A percentile compares a stretch with the other conserved stretches of the same genome.
phyloP scores from a whole-genome alignment of 2,113 vertebrate genomes.

The Datnioides undecimradiatus region DNA sequence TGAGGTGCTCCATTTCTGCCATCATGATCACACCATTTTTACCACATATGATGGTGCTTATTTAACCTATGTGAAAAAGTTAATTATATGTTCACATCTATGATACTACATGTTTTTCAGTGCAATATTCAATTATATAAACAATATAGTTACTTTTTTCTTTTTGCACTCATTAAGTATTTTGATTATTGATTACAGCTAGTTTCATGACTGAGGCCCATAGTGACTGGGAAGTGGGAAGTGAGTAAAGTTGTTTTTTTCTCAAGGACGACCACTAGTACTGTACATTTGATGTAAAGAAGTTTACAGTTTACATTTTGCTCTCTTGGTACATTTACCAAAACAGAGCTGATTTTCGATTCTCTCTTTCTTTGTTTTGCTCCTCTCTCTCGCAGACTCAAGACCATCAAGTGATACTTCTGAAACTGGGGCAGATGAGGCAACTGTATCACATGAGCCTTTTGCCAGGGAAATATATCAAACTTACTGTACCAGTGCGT shows the following conservation, averaged over 20 bases:
- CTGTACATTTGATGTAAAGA: constrained; percentile 2
- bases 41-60: neutral
- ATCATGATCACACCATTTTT: constrained; percentile 7
- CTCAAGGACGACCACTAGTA: neutral
- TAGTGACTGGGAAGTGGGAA: neutral
- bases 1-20: constrained; percentile 53
- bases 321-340: neutral
- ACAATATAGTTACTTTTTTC: neutral
- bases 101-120: neutral
- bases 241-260: neutral
- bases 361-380: constrained; percentile 8
- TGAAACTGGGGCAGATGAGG: constrained; percentile 56
- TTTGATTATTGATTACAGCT: neutral
- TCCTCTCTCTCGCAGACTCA: constrained; percentile 25
- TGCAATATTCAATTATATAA: neutral
- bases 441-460: constrained; percentile 11
- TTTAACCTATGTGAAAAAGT: neutral
- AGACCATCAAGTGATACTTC: constrained; percentile 39
- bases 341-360: neutral
- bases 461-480: constrained; percentile 43
- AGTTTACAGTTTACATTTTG: neutral
- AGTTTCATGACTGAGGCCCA: neutral
- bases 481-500: constrained; percentile 16
- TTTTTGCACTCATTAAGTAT: neutral
- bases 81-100: neutral